Conservation (phyloP, 1,140 invertebrate species). For the Spodoptera frugiperda region DNA sequence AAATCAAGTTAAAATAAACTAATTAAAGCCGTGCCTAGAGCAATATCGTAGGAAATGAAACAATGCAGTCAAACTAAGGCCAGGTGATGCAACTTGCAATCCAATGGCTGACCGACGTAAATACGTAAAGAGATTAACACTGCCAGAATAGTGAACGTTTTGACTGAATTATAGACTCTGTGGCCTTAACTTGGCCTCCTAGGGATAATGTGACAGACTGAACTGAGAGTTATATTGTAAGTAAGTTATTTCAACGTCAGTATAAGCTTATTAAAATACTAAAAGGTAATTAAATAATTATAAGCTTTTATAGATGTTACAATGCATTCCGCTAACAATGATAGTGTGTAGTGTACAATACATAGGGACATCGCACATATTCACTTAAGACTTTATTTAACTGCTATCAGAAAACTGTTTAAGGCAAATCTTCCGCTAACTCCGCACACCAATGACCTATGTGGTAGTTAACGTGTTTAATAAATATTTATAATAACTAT, state of each 20-base stretch:
- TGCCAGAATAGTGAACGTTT: slow-evolving; percentile 40
- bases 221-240: slow-evolving; percentile 1
- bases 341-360: too few species aligned
- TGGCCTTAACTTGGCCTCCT: slow-evolving; percentile 16
- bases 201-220: slow-evolving; percentile 10
- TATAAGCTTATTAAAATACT: too few species aligned
- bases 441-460: too few species aligned
- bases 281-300: too few species aligned
- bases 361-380: too few species aligned
- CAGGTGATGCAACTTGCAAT: slow-evolving; percentile 37
- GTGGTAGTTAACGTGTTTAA: too few species aligned
- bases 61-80: slow-evolving; percentile 21
- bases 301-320: too few species aligned
- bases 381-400: too few species aligned
- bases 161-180: slow-evolving; percentile 44
- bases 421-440: too few species aligned
- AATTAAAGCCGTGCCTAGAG: neutral
- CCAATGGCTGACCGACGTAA: slow-evolving; percentile 12
- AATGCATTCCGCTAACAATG: too few species aligned
- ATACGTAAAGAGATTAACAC: slow-evolving; percentile 51
- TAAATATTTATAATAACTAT: too few species aligned
- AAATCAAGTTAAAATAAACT: neutral
- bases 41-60: neutral
- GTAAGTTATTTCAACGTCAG: neutral
- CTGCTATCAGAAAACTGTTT: too few species aligned